Evolutionary conservation across 2,113 vertebrate genomes (phyloP).

Genomic region (Tupaia tana): DNA sequence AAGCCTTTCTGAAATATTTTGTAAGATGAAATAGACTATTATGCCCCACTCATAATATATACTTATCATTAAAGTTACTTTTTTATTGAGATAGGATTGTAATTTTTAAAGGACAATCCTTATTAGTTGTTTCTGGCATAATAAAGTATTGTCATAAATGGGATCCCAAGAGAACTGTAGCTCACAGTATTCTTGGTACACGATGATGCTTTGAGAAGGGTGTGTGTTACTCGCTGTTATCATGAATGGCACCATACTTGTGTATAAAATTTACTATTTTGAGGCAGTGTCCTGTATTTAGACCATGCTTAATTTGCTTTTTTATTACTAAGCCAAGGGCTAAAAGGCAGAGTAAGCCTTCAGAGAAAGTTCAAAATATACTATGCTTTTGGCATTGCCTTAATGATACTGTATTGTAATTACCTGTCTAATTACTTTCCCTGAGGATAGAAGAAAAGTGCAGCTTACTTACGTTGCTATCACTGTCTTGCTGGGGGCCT

Average conservation of each 20-base stretch:
- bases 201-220: background rate
- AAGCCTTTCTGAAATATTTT: slow-evolving; percentile 17
- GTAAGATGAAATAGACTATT: slow-evolving; percentile 21
- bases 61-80: slow-evolving; percentile 35
- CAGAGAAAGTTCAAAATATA: background rate
- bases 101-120: slow-evolving; percentile 1
- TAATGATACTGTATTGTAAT: background rate
- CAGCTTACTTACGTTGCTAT: background rate
- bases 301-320: background rate
- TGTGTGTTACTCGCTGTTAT: background rate
- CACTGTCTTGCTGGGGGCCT: background rate
- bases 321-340: slow-evolving; percentile 12
- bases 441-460: background rate
- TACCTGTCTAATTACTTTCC: background rate
- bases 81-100: slow-evolving; percentile 1
- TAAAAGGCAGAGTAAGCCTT: slow-evolving; percentile 1
- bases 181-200: background rate
- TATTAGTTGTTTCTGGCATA: background rate
- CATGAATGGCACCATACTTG: background rate
- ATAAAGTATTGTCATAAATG: background rate
- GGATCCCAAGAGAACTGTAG: background rate
- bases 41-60: slow-evolving; percentile 22
- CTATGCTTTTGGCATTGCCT: background rate
- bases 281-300: background rate
- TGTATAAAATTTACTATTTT: background rate